Conservation (phyloP, 2,888 invertebrate species). For the Ametastegia equiseti region DNA sequence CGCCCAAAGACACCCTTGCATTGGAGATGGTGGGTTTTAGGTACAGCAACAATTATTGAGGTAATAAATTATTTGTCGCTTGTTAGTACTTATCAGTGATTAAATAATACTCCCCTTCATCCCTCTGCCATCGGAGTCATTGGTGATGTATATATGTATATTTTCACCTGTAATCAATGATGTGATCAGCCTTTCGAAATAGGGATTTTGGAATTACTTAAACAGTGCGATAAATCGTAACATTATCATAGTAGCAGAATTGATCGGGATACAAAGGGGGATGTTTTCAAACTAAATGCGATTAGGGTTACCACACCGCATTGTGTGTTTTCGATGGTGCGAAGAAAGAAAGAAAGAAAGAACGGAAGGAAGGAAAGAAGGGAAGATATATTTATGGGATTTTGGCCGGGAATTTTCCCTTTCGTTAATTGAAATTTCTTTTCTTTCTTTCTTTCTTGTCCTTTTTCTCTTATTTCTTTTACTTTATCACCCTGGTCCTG, state of each 20-base stretch:
- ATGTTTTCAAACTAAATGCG: not conserved
- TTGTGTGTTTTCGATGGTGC: not conserved
- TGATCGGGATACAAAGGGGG: not conserved
- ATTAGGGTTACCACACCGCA: not conserved
- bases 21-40: not conserved
- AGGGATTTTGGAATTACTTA: no score
- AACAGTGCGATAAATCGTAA: no score
- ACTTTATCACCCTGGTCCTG: not conserved
- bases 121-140: no score
- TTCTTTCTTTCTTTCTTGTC: not conserved
- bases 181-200: no score
- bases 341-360: not conserved
- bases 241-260: no score
- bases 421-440: conserved; percentile 30
- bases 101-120: not conserved
- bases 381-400: conserved; percentile 14
- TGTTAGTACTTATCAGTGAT: not conserved
- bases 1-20: not conserved
- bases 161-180: no score
- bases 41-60: not conserved
- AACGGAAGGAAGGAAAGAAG: not conserved
- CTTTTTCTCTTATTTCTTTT: not conserved
- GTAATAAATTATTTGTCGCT: not conserved
- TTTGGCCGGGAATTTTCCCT: conserved; percentile 12
- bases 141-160: not conserved